These are phyloP conservation scores for Morbakka virulenta DNA, from an alignment of 30 jellyfish, hydroid and myxozoan species.

Conservation along the genomic window DNA sequence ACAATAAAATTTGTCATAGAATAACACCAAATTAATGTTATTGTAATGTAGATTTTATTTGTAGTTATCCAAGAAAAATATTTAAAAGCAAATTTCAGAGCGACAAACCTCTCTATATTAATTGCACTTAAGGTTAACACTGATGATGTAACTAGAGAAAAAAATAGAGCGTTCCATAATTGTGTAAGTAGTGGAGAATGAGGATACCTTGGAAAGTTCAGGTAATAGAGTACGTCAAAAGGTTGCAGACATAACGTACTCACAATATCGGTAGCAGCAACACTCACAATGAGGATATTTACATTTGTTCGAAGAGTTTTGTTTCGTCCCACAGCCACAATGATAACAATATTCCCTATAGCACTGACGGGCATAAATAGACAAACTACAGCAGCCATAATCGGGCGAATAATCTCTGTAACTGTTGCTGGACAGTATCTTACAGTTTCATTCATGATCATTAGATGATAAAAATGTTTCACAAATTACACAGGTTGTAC, in stretches of 20 bases:
- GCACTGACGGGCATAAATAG: slow-evolving; percentile 31
- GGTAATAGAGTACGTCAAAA: slow-evolving; percentile 50
- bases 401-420: not conserved
- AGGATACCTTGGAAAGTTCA: slow-evolving; percentile 50
- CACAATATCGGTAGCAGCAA: slow-evolving; percentile 50
- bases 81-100: slow-evolving; percentile 39
- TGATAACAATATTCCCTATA: slow-evolving; percentile 29
- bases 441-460: not conserved
- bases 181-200: slow-evolving; percentile 33
- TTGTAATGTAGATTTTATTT: slow-evolving; percentile 2
- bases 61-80: slow-evolving; percentile 5
- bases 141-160: slow-evolving; percentile 44
- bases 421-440: not conserved
- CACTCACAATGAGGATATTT: slow-evolving; percentile 35
- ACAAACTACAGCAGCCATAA: not conserved
- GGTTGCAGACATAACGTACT: slow-evolving; percentile 50
- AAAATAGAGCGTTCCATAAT: slow-evolving; percentile 63
- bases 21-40: slow-evolving; percentile 36
- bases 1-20: slow-evolving; percentile 19
- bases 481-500: not conserved
- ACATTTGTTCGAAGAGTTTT: slow-evolving; percentile 12
- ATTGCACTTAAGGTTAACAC: slow-evolving; percentile 21
- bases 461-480: not conserved
- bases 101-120: slow-evolving; percentile 31
- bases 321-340: slow-evolving; percentile 1